Evolutionary conservation across 2,113 vertebrate genomes (phyloP).

Genomic region (Salvelinus alpinus): DNA sequence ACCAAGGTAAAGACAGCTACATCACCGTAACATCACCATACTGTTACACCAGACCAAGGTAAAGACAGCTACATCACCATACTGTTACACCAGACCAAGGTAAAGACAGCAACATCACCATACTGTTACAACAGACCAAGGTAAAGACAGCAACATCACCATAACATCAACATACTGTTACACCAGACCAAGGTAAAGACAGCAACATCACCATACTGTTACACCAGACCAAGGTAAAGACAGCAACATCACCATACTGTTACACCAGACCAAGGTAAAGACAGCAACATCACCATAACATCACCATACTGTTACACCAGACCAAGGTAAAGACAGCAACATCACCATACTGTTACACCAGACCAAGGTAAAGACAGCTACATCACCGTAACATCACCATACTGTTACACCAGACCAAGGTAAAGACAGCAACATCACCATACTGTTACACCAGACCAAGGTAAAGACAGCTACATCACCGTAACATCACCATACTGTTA

Average conservation of each 20-base stretch:
- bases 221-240: no score
- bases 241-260: no score
- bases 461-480: conserved; percentile 62
- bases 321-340: conserved; percentile 79
- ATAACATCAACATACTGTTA: no score
- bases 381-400: not conserved
- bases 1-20: conserved; percentile 80
- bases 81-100: conserved; percentile 88
- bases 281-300: not conserved
- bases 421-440: conserved; percentile 51
- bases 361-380: conserved; percentile 79
- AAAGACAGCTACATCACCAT: conserved; percentile 33
- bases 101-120: conserved; percentile 51
- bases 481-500: conserved; percentile 37
- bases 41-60: conserved; percentile 90
- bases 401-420: conserved; percentile 88
- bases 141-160: conserved; percentile 62
- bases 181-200: conserved; percentile 90
- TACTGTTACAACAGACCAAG: conserved; percentile 86
- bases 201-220: not conserved
- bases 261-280: conserved; percentile 92
- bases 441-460: conserved; percentile 86
- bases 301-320: conserved; percentile 86
- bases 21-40: not conserved
- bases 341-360: conserved; percentile 76